Base-by-base conservation (phyloP, 2,888 invertebrate genomes). In the Ochropacha duplaris region DNA sequence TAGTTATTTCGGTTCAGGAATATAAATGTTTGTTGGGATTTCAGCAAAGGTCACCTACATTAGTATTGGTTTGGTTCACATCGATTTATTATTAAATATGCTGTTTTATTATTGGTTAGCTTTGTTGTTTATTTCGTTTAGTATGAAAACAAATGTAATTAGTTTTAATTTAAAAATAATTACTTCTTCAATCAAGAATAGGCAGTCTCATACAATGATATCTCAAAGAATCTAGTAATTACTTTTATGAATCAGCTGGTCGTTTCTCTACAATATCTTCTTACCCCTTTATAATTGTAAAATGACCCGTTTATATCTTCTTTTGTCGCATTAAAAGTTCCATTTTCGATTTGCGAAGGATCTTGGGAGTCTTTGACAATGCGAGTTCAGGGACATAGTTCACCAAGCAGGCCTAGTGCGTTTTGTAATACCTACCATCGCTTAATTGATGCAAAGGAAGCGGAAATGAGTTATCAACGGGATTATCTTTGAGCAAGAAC, bases 1-100 rank as follows among this genome's bases (percentile, higher is more conserved):
- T 31, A 19, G 52, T 22, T 52, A 52, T 52, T 52, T 31, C 22
- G 52, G 16, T 31, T 11, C 12, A 19, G 52, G 52, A 52, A 52
- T 52, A 34, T 52, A 52, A 52, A 52, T 52, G 52, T 31, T 52
- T 52, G 31, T 31, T 12, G 34, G 14, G 31, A 34, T 31, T 52
- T 52, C 52, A 22, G 12, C 14, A 26, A 52, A 52, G 52, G 52
- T 52, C 52, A 31, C 31, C 52, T 52, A 19, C 31, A 31, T 52
- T 5, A 19, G 44, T 44, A 44, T 44, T 19, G 44, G 44, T 44
- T 6, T n/a, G 44, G 44, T 44, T n/a, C 8, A 44, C n/a, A n/a
- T 14, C 9, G 44, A 44, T 44, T 44, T 44, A 9, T 44, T 44
- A 44, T 44, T 24, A n/a, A n/a, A 39, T 39, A 4, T 6, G n/a